Base-by-base conservation (phyloP, 2,797 vertebrate genomes). In the Pterois miles region DNA sequence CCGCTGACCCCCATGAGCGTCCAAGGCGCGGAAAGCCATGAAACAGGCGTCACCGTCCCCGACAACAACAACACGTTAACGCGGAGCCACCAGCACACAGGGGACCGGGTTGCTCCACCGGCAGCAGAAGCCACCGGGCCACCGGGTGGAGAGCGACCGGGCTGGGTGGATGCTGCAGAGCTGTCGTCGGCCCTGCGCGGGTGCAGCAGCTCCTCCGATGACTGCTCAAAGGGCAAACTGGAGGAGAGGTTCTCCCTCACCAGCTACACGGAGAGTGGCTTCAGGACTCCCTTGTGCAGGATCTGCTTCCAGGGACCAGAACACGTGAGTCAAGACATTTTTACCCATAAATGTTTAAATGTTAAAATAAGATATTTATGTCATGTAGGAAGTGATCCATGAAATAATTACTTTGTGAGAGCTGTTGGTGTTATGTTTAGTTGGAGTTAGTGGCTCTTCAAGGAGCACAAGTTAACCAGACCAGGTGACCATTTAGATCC, bases 251-350 rank as follows among this genome's bases (percentile, higher is more conserved):
- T 96, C 91, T 99, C 98, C 46, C 94, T 99, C 85, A 97, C 95
- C 91, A 99, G 98, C 94, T 98, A 97, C 89, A 94, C 97, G 76
- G 98, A 97, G 87, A 99, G 98, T 86, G 98, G 98, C 74, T 96
- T 98, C 95, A 96, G 97, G 92, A 98, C 98, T 33, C 98, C 98
- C 0, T 94, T 98, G 88, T 99, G 98, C 93, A 97, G 98, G 93
- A 99, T 99, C 95, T 99, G 98, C 92, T 99, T 99, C 94, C 98
- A 99, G 91, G 98, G 98, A 58, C 97, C 98, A 2, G 98, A 99
- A 82, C 97, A 99, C 94, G 98, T 99, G 94, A 96, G 97, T 91
- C 54, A 29, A 63, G 9, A 4, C 13, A 6, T 46, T 27, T 43
- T 6, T 9, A 6, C 16, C 14, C 14, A 40, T 68, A 69, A 29